Evolutionary conservation across 2,797 vertebrate genomes (phyloP), one percentile per base, ranked within the genome.

Genomic region (Sarcoramphus papa): DNA sequence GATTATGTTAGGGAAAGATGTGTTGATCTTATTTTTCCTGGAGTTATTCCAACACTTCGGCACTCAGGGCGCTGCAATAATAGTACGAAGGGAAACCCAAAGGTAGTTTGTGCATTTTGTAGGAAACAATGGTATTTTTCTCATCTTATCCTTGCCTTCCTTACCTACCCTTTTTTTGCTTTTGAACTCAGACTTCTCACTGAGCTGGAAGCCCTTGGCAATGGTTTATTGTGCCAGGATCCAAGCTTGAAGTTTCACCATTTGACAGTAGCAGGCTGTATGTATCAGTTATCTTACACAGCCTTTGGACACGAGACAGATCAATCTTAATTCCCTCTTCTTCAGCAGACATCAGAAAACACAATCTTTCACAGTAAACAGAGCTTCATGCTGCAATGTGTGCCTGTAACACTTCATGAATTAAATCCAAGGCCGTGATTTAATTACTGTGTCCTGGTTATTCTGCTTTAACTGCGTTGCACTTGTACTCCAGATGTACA

Each of bases 381-480:
- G 85, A 87, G 91, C 62, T 95, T 90, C 81, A 63, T 92, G 73
- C 93, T 94, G 75, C 77, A 93, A 87, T 37, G 53, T 93, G 92
- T 93, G 96, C 85, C 93, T 94, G 85, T 79, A 95, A 96, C 95
- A 95, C 93, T 96, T 94, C 88, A 95, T 93, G 96, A 97, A 97
- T 97, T 94, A 87, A 97, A 97, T 97, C 83, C 83, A 91, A 92
- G 70, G 40, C 89, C 7, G 0, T 77, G 92, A 97, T 96, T 96
- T 96, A 93, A 98, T 97, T 97, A 96, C 79, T 24, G 70, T 6
- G 33, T 88, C 85, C 88, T 90, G 87, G 85, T 92, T 95, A 92
- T 85, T 93, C 80, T 81, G 82, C 88, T 92, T 96, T 89, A 93
- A 89, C 92, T 62, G 67, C 10, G 11, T 48, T 91, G 90, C 64